Percentiles rank a stretch among this genome's conserved stretches.
Evolutionary conservation across 2,888 invertebrate species (phyloP).

Genomic region (Diarsia mendica): DNA sequence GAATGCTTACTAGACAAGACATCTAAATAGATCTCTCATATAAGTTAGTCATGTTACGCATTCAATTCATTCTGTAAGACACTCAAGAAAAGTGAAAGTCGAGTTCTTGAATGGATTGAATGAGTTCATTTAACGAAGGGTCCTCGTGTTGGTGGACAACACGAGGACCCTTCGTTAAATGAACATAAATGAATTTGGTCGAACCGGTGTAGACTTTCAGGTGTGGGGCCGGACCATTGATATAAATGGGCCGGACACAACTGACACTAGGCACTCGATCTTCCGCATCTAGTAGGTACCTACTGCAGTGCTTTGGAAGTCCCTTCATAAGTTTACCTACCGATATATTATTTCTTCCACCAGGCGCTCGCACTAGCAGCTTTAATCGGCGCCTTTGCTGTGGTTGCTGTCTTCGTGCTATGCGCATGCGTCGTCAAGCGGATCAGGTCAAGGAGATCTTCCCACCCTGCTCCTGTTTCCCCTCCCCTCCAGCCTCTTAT

Average conservation of each 20-base stretch:
- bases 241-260: background rate
- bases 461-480: constrained; percentile 79
- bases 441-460: constrained; percentile 66
- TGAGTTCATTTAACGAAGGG: background rate
- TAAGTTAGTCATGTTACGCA: no score
- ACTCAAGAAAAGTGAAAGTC: no score
- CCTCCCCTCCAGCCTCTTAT: constrained; percentile 77
- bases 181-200: background rate
- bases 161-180: no score
- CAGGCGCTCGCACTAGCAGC: constrained; percentile 79
- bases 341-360: background rate
- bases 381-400: constrained; percentile 78
- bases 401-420: constrained; percentile 74
- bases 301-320: no score
- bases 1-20: no score
- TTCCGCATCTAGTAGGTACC: no score
- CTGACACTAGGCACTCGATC: background rate
- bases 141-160: no score
- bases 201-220: background rate
- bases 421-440: constrained; percentile 80
- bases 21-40: no score
- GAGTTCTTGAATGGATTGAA: no score
- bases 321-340: background rate
- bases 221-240: background rate
- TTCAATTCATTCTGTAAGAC: no score